Conservation (phyloP, 1,140 invertebrate species). For the Psix sp. region DNA sequence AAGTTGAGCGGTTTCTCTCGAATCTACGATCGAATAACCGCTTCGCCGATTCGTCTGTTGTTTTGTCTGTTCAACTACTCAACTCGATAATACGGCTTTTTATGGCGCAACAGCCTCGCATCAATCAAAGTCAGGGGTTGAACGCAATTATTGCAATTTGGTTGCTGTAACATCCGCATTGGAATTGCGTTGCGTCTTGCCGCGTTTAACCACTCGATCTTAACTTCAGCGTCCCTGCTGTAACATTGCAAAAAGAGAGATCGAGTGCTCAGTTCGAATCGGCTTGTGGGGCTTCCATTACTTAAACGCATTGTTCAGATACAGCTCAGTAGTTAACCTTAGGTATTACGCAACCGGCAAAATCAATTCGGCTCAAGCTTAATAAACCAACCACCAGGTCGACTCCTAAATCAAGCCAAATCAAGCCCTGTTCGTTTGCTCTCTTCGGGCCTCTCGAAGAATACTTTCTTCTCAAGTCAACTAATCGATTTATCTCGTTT, state of each 20-base stretch:
- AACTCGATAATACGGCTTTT: no score
- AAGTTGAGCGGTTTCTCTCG: no score
- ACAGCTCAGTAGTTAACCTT: constrained; percentile 16
- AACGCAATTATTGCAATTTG: constrained; percentile 36
- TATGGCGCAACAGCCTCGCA: no score
- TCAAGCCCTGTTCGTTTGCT: no score
- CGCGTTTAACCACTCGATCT: constrained; percentile 19
- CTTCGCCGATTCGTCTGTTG: no score
- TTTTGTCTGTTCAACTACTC: no score
- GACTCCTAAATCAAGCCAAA: constrained; percentile 1
- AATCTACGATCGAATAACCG: no score
- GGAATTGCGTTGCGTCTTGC: constrained; percentile 10
- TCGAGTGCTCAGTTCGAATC: constrained; percentile 25
- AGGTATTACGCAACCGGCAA: constrained; percentile 40
- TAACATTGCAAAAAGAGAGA: constrained; percentile 31
- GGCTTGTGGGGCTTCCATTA: constrained; percentile 45
- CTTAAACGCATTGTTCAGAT: constrained; percentile 36
- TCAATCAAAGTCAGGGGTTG: no score
- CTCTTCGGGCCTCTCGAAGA: no score
- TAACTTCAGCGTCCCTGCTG: constrained; percentile 42
- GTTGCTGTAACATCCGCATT: constrained; percentile 9
- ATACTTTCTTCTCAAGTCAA: no score
- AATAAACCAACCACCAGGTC: neutral
- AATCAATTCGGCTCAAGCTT: constrained; percentile 31
- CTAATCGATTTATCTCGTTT: no score